These are phyloP conservation scores for Ericerus pela DNA, from an alignment of 1,140 invertebrate species.

Conservation along the genomic window DNA sequence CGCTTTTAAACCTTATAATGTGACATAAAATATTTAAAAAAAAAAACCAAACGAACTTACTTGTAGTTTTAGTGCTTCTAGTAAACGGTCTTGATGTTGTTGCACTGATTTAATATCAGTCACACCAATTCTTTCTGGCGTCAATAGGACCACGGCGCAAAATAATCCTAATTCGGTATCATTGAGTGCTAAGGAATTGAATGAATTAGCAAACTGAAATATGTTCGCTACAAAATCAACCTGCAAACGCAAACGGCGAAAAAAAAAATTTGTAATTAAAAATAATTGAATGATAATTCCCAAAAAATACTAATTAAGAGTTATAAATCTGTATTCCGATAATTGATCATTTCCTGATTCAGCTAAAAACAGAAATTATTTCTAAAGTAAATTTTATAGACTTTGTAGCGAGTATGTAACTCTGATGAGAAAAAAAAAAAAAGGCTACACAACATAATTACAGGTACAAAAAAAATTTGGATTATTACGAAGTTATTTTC, in stretches of 20 bases:
- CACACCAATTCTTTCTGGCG: conserved; percentile 60
- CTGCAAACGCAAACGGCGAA: conserved; percentile 21
- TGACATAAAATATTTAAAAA: background rate
- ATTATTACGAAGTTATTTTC: no score
- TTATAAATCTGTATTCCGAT: no score
- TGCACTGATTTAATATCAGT: conserved; percentile 70
- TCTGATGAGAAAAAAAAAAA: no score
- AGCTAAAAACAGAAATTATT: no score
- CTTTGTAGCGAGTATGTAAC: no score
- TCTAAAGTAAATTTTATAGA: no score
- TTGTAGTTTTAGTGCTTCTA: conserved; percentile 69
- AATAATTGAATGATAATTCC: background rate
- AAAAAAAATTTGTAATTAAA: conserved; percentile 14
- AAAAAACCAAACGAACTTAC: conserved; percentile 32
- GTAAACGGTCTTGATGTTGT: conserved; percentile 63
- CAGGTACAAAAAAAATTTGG: no score
- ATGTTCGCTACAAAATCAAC: conserved; percentile 53
- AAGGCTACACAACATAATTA: no score
- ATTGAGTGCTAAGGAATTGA: conserved; percentile 63
- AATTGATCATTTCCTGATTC: no score
- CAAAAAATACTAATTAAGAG: no score
- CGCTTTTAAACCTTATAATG: background rate
- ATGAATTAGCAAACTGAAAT: conserved; percentile 60
- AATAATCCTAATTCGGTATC: conserved; percentile 85
- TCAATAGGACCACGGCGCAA: conserved; percentile 69